Evolutionary conservation across 2,888 invertebrate species (phyloP), one percentile per base, ranked within the genome.

Genomic region (Drosophila mimica): DNA sequence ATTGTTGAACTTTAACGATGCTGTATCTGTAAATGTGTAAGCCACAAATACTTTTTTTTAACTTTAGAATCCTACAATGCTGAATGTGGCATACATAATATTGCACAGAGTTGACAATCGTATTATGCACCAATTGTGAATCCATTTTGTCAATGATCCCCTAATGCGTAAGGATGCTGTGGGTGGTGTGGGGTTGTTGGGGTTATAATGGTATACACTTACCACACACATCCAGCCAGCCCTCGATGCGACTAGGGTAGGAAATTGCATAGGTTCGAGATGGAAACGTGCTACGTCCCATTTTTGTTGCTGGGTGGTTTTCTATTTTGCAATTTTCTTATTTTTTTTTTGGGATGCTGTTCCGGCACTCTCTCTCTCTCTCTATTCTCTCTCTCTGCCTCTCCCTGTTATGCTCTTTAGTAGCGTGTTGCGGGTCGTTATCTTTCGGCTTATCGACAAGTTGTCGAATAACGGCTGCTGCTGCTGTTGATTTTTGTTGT

Each of bases 221-320:
- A 93, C 93, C 93, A 82, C 93, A 93, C 82, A 93, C 93, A 90
- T 93, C 93, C 65, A 93, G 82, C 93, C 93, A 93, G 82, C 93
- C 93, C 89, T 93, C 93, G 63, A 93, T 91, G 17, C 93, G 91
- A 76, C 93, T 93, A 76, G 93, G 93, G 87, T 93, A 93, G 82
- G 88, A 92, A 81, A 93, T 92, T 73, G 92, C 91, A 88, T 91
- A 90, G 77, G 90, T 90, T 85, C 93, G 92, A 84, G 91, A 92
- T 54, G 91, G 88, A 79, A 91, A 92, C 15, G 88, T 76, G 81
- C 93, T 92, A 69, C 93, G 92, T 82, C 93, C 93, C 93, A 93
- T 93, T 63, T 67, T 82, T 54, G 62, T 30, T 61, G 56, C 69
- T 70, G 79, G 73, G 70, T 72, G 58, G 48, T 56, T 48, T 64